phyloP scores from a whole-genome alignment of 2,113 vertebrate species.

The Chaetura pelagica region DNA sequence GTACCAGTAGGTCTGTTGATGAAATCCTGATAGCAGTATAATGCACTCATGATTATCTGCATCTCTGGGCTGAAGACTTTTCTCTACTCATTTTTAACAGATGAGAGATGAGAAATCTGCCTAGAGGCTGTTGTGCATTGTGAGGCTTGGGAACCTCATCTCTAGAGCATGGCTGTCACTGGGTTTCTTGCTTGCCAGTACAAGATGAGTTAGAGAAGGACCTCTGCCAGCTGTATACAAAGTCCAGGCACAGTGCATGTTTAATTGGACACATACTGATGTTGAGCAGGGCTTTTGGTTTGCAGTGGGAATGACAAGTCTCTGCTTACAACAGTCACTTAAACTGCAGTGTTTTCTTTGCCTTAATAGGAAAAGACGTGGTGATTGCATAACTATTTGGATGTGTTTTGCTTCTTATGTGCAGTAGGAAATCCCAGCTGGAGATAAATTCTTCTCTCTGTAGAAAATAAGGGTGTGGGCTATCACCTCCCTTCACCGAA shows the following conservation, averaged over 20 bases:
- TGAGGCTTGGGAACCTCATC: neutral
- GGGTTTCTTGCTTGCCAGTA: neutral
- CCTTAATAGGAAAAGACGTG: conserved; percentile 70
- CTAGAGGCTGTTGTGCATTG: neutral
- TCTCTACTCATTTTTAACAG: neutral
- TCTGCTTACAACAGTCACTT: conserved; percentile 42
- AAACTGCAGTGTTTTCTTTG: conserved; percentile 58
- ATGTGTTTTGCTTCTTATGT: conserved; percentile 37
- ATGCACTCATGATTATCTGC: neutral
- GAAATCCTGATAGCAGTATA: neutral
- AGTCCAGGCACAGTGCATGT: neutral
- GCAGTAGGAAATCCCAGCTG: conserved; percentile 52
- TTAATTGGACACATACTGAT: conserved; percentile 22
- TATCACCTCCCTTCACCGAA: conserved; percentile 35
- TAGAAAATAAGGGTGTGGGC: conserved; percentile 59
- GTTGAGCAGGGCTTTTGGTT: conserved; percentile 29
- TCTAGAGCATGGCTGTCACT: neutral
- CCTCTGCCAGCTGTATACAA: neutral
- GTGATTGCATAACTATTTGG: conserved; percentile 53
- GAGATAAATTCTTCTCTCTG: conserved; percentile 41
- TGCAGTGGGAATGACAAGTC: conserved; percentile 13
- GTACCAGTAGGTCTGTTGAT: neutral
- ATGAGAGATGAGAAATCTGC: neutral
- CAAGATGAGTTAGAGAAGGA: neutral
- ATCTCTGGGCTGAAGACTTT: neutral